phyloP scores from a whole-genome alignment of 2,888 invertebrate species.

The Perizoma affinitatum region DNA sequence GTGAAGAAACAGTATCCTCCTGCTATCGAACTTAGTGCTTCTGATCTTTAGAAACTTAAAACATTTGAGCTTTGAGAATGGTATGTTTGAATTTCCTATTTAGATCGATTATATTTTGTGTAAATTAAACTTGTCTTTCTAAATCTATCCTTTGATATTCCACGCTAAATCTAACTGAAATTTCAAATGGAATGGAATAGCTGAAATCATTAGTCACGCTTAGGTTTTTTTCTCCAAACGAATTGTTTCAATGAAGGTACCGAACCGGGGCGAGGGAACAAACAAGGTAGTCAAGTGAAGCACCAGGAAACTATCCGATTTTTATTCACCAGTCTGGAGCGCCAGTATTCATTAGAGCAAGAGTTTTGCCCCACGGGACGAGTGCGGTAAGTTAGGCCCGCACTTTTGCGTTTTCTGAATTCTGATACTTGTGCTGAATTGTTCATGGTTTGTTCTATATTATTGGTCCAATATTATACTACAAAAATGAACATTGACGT shows the following conservation, averaged over 20 bases:
- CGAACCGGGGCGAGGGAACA: slow-evolving; percentile 21
- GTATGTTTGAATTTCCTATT: slow-evolving; percentile 4
- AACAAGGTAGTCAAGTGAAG: slow-evolving; percentile 41
- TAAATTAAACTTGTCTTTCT: slow-evolving; percentile 7
- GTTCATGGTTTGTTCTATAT: too few relatives aligned
- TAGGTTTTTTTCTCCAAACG: slow-evolving; percentile 9
- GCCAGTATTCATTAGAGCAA: slow-evolving; percentile 68
- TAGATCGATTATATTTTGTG: background rate
- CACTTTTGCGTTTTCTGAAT: too few relatives aligned
- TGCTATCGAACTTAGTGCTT: slow-evolving; percentile 56
- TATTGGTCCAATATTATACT: too few relatives aligned
- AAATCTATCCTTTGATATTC: slow-evolving; percentile 7
- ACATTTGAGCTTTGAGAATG: background rate
- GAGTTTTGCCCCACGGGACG: slow-evolving; percentile 68
- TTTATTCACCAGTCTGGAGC: slow-evolving; percentile 46
- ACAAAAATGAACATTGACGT: too few relatives aligned
- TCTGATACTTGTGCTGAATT: too few relatives aligned
- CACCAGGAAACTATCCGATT: slow-evolving; percentile 46
- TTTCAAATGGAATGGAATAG: slow-evolving; percentile 2
- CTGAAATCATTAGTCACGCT: slow-evolving; percentile 2
- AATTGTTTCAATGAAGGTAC: slow-evolving; percentile 22
- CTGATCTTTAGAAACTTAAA: slow-evolving; percentile 39
- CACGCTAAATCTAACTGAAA: slow-evolving; percentile 2
- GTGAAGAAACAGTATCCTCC: slow-evolving; percentile 58
- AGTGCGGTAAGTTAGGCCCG: too few relatives aligned